Evolutionary conservation across 2,888 invertebrate genomes (phyloP), one percentile per base, ranked within the genome.

Genomic region (Metacarcinus magister): DNA sequence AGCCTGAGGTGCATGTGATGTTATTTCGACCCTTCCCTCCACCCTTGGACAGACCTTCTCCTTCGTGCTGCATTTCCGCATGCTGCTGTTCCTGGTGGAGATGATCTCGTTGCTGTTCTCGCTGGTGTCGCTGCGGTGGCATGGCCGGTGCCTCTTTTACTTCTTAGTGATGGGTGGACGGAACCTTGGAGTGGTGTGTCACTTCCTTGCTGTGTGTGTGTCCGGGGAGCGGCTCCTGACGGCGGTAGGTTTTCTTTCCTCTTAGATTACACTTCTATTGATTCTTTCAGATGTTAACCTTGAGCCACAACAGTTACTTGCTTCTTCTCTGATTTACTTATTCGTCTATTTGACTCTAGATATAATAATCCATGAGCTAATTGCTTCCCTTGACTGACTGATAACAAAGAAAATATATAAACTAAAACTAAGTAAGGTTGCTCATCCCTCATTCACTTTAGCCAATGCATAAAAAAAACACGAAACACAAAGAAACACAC

Each of bases 111-210:
- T 75, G 75, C 75, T 75, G 19, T 75, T 19, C n/a, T 75, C 75
- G 23, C n/a, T 75, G 75, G 75, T 75, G 75, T 75, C 75, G 75
- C 75, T 75, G 75, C 23, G 75, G 75, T 75, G 75, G 75, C 75
- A 75, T 28, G 75, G 28, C 8, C 75, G 28, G 5, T 75, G 75
- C 75, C 75, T 75, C 75, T n/a, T 7, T 8, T 75, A 75, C 75
- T 75, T 75, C 75, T 0, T 28, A 3, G 75, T 75, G 75, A n/a
- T 75, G 75, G 28, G n/a, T 28, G 7, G 7, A 8, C 3, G 28
- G n/a, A n/a, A 75, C 75, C n/a, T 75, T 28, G 75, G n/a, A 1
- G 75, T 75, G 75, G 75, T 75, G 75, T 28, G 3, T 28, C 75
- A 75, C 75, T 75, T 75, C n/a, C 75, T 75, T 7, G 75, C 75